These are phyloP conservation scores for Ciconia boyciana DNA, from an alignment of 2,113 vertebrate species.

Conservation along the genomic window DNA sequence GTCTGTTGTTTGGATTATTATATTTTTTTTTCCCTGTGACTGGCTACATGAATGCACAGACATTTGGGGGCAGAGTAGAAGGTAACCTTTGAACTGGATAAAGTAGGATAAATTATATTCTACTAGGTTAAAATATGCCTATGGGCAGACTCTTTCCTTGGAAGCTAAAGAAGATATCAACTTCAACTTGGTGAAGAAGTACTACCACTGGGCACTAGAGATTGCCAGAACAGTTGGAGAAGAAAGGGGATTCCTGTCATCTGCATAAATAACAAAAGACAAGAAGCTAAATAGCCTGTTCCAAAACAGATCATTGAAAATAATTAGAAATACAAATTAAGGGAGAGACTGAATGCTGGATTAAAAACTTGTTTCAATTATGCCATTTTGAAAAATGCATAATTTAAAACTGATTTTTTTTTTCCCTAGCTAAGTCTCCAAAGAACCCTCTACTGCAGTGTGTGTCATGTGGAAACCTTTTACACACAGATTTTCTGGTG, in stretches of 20 bases:
- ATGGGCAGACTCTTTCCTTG: neutral
- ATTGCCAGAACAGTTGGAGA: neutral
- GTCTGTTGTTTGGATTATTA: neutral
- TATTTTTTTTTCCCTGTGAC: neutral
- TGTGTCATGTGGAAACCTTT: neutral
- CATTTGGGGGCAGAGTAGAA: neutral
- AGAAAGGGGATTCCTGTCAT: neutral
- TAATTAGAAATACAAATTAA: slow-evolving; percentile 17
- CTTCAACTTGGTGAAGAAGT: neutral
- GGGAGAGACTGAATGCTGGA: neutral
- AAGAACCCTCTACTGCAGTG: neutral
- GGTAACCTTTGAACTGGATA: neutral
- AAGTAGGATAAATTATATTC: neutral
- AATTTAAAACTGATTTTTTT: neutral
- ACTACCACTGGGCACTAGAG: neutral
- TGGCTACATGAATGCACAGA: neutral
- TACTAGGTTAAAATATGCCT: neutral
- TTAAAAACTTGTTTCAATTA: neutral
- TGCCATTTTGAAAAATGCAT: neutral
- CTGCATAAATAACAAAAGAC: slow-evolving; percentile 3
- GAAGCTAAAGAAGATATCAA: slow-evolving; percentile 10
- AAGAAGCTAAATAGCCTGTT: neutral
- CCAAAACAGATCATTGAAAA: neutral
- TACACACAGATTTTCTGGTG: neutral
- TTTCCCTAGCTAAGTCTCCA: neutral